Conservation (phyloP, 2,797 vertebrate genomes). For the Malurus leucopterus region DNA sequence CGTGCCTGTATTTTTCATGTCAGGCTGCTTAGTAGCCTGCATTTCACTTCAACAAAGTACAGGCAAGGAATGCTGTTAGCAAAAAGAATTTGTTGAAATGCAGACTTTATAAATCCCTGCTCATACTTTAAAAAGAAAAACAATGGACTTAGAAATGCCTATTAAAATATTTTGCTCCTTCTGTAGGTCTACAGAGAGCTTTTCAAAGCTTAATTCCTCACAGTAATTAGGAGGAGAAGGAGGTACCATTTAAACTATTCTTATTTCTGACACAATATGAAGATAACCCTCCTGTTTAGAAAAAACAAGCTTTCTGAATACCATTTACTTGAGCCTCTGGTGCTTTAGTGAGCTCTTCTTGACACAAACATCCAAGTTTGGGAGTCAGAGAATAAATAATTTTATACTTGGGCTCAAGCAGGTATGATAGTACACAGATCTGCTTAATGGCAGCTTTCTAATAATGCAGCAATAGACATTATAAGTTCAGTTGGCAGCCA, state of each 20-base stretch:
- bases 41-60: neutral
- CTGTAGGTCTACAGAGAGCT: neutral
- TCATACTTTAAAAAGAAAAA: neutral
- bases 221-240: neutral
- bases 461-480: slow-evolving; percentile 46
- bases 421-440: neutral
- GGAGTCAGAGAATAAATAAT: slow-evolving; percentile 16
- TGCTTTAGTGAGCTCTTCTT: slow-evolving; percentile 5
- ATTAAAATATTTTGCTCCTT: neutral
- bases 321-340: neutral
- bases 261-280: neutral
- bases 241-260: neutral
- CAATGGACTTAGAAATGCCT: neutral
- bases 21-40: neutral
- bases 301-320: slow-evolving; percentile 6
- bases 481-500: slow-evolving; percentile 18
- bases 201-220: neutral
- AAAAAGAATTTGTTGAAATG: neutral
- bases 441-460: slow-evolving; percentile 51
- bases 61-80: neutral
- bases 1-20: neutral
- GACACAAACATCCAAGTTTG: neutral
- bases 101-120: neutral
- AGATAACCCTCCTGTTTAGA: neutral
- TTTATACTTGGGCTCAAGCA: neutral